Base-by-base conservation (phyloP, 2,113 vertebrate species). In the Pseudonaja textilis region DNA sequence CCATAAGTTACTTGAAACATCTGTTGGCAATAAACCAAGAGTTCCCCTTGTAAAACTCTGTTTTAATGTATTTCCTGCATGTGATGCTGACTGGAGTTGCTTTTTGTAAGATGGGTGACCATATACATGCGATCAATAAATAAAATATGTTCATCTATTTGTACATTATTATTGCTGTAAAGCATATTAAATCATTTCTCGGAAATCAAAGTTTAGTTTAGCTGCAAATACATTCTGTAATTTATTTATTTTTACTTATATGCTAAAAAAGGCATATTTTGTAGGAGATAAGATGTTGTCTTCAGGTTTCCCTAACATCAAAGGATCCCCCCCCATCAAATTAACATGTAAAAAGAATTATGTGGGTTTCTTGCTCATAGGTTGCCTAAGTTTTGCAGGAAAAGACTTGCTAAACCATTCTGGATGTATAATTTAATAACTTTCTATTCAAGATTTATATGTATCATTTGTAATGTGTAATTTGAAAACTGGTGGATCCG, bases 261-360 rank as follows among this genome's bases (percentile, higher is more conserved):
- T 39, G 85, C 55, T 61, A 85, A 89, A 61, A 85, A 90, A 86
- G 74, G 45, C 3, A 39, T 22, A 57, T 25, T 86, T 93, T 42
- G 22, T 88, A 14, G 64, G 85, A 89, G 11, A 20, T 7, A 89
- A n/a, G 26, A 34, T 20, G 14, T 69, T 64, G 20, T 18, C 34
- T 45, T 39, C 52, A 81, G 57, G 14, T 25, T 85, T n/a, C 34
- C 23, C 29, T 54, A 90, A 86, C 12, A 89, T n/a, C 55, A 86
- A 85, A 50, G 8, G 42, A 50, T 9, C 26, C 39, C 22, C 59
- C 59, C 89, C 88, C 3, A 52, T 81, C 26, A 47, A 90, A 81
- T 93, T 64, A 93, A 86, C 85, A 61, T 93, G 7, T 93, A 93
- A 86, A 59, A 8, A 61, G 22, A 25, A 39, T 25, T 85, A 20